A percentile compares a stretch with the other conserved stretches of the same genome.
Evolutionary conservation across 2,113 vertebrate species (phyloP).

Genomic region (Corythornis vintsioides): DNA sequence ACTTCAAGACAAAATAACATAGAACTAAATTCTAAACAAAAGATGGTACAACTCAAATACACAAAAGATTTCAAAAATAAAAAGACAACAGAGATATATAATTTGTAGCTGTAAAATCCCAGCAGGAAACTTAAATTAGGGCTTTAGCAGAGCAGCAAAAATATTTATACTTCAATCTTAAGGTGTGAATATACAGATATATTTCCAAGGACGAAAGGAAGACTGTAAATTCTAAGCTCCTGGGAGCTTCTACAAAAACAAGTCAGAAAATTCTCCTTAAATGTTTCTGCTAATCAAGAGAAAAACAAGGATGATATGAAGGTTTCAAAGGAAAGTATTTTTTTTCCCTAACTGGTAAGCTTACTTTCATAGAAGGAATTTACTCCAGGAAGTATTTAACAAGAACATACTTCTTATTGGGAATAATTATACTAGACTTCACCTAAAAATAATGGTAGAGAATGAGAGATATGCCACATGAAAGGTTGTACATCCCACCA

Average conservation of each 20-base stretch:
- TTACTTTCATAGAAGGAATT: not conserved
- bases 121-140: not conserved
- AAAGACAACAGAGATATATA: not conserved
- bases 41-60: not conserved
- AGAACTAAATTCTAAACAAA: conserved; percentile 18
- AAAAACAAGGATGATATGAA: not conserved
- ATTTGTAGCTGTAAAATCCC: not conserved
- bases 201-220: not conserved
- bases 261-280: not conserved
- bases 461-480: not conserved
- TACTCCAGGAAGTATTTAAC: not conserved
- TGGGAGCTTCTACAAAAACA: not conserved
- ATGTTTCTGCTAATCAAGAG: not conserved
- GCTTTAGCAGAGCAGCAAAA: conserved; percentile 1
- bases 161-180: conserved; percentile 19
- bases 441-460: not conserved
- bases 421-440: not conserved
- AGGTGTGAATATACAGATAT: not conserved
- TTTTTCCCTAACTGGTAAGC: not conserved
- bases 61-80: conserved; percentile 16
- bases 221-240: not conserved
- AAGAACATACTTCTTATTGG: not conserved
- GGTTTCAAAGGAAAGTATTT: not conserved
- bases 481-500: not conserved
- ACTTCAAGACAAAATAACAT: conserved; percentile 16